Percentiles rank a stretch among this genome's conserved stretches.
phyloP scores from a whole-genome alignment of 35 echinoderm and acorn worm species.

The Amphiura filiformis region DNA sequence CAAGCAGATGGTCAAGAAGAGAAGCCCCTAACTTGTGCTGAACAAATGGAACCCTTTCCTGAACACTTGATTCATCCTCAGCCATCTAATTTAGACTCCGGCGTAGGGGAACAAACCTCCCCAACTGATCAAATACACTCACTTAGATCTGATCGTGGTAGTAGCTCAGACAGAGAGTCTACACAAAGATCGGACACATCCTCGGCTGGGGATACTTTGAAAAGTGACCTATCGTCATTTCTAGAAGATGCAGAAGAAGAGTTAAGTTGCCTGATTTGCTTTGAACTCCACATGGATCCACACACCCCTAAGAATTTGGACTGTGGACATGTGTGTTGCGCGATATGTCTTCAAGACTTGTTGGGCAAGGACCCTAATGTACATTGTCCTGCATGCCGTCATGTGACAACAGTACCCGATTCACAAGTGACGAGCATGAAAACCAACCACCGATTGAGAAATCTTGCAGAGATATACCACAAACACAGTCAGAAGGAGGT shows the following conservation, averaged over 20 bases:
- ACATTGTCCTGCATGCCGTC: background rate
- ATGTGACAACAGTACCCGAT: background rate
- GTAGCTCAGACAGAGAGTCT: background rate
- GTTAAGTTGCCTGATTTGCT: background rate
- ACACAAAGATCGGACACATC: background rate
- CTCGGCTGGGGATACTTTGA: background rate
- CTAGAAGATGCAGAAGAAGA: slow-evolving; percentile 2
- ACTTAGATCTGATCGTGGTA: background rate
- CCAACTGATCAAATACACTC: background rate
- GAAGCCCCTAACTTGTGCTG: no score
- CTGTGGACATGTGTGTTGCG: background rate
- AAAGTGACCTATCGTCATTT: background rate
- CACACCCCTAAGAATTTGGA: background rate
- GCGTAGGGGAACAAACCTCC: background rate
- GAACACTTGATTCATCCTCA: background rate
- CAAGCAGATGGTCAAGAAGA: no score
- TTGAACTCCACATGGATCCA: background rate
- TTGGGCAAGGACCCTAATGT: background rate
- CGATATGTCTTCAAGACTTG: background rate
- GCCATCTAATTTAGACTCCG: background rate
- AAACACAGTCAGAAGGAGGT: background rate
- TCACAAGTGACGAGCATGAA: background rate
- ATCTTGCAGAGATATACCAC: slow-evolving; percentile 1
- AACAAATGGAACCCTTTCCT: background rate
- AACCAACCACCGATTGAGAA: background rate